These are phyloP conservation scores for Apamea sordens DNA, from an alignment of 2,888 invertebrate species.

Conservation along the genomic window DNA sequence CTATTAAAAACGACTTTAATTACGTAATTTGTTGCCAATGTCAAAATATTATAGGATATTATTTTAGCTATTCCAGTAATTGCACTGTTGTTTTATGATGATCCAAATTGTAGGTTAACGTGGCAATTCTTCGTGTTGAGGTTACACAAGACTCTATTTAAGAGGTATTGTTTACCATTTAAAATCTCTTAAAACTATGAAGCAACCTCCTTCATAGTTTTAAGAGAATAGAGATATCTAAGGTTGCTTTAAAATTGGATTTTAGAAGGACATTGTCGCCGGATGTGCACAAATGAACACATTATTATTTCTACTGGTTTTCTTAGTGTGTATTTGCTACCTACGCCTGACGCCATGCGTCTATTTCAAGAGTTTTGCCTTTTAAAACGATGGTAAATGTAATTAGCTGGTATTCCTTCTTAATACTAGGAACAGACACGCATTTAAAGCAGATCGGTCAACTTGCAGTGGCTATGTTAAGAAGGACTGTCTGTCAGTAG, in stretches of 20 bases:
- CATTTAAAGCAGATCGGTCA: neutral
- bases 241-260: slow-evolving; percentile 3
- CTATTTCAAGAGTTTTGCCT: neutral
- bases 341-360: neutral
- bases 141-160: slow-evolving; percentile 34
- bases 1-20: slow-evolving; percentile 19
- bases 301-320: neutral
- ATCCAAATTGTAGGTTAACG: slow-evolving; percentile 47
- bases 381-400: neutral
- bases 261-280: neutral
- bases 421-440: neutral
- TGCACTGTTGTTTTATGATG: slow-evolving; percentile 37
- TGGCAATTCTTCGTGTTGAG: slow-evolving; percentile 19
- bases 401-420: neutral
- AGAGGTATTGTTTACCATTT: slow-evolving; percentile 29
- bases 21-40: slow-evolving; percentile 49
- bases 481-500: no score
- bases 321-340: neutral
- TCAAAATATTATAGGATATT: slow-evolving; percentile 52
- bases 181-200: neutral
- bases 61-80: slow-evolving; percentile 40
- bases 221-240: neutral
- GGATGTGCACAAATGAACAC: neutral
- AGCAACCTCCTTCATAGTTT: neutral
- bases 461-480: no score